Percentiles rank a stretch among this genome's conserved stretches.
phyloP scores from a whole-genome alignment of 2,113 vertebrate genomes.

The Cervus canadensis region DNA sequence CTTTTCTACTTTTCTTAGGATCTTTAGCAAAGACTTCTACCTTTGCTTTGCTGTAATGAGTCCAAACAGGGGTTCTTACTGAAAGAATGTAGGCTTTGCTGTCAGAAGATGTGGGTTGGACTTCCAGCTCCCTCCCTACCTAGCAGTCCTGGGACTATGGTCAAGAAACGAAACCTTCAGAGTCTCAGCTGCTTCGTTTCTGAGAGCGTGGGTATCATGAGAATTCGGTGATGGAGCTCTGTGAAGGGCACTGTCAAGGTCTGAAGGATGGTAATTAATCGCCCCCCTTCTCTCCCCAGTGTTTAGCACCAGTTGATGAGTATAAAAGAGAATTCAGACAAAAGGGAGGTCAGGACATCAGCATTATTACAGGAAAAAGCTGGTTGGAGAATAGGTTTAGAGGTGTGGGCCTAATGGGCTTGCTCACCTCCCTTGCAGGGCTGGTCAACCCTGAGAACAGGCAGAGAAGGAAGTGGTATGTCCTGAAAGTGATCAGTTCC shows the following conservation, averaged over 20 bases:
- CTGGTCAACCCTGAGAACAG: background rate
- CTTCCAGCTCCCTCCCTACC: background rate
- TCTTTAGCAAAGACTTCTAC: background rate
- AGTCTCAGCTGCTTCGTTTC: background rate
- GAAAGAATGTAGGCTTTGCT: background rate
- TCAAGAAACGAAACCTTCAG: background rate
- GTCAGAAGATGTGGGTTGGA: background rate
- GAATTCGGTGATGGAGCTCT: accelerated
- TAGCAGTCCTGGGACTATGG: background rate
- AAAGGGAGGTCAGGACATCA: background rate
- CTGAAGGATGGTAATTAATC: background rate
- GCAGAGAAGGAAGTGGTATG: background rate
- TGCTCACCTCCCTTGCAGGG: background rate
- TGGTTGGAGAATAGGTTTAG: background rate
- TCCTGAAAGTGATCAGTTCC: accelerated
- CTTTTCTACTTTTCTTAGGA: background rate
- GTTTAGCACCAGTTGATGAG: background rate
- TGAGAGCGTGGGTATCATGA: no score
- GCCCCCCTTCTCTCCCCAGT: background rate
- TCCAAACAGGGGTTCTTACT: background rate
- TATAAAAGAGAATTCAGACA: slow-evolving; percentile 8
- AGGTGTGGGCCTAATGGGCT: background rate
- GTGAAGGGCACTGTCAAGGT: background rate
- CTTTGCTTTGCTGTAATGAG: background rate
- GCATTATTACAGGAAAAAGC: background rate